These are phyloP conservation scores for Xyliphius kryptos DNA, from an alignment of 2,113 vertebrate species.

Conservation along the genomic window DNA sequence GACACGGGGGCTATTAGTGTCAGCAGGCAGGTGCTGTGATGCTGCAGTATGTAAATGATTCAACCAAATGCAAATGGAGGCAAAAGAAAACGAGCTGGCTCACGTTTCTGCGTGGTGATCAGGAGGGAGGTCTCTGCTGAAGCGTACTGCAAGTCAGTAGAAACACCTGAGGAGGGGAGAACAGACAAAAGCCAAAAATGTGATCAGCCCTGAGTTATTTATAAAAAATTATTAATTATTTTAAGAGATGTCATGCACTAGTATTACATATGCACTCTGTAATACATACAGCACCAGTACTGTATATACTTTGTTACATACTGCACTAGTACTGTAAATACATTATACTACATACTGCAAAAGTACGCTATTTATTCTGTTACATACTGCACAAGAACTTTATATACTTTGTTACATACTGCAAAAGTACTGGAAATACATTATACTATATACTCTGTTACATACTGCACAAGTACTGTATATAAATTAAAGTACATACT, in stretches of 20 bases:
- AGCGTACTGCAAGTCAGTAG: too few species aligned
- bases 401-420: neutral
- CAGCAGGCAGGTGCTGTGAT: neutral
- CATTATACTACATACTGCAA: neutral
- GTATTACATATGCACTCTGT: too few species aligned
- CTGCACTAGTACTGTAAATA: neutral
- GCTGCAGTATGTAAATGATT: neutral
- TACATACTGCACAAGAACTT: neutral
- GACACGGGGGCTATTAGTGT: neutral
- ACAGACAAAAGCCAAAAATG: too few species aligned
- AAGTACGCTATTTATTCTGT: neutral
- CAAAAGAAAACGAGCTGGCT: neutral
- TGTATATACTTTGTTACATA: neutral
- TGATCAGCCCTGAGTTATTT: too few species aligned
- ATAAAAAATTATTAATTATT: too few species aligned
- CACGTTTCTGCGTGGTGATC: neutral
- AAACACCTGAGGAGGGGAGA: too few species aligned
- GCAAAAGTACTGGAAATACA: neutral
- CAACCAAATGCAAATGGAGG: neutral
- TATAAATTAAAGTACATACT: neutral
- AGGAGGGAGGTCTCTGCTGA: neutral
- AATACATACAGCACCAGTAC: too few species aligned
- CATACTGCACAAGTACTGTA: neutral
- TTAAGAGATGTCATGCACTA: too few species aligned
- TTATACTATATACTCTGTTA: neutral